Base-by-base conservation (phyloP, 2,113 vertebrate genomes). In the Struthidea cinerea region DNA sequence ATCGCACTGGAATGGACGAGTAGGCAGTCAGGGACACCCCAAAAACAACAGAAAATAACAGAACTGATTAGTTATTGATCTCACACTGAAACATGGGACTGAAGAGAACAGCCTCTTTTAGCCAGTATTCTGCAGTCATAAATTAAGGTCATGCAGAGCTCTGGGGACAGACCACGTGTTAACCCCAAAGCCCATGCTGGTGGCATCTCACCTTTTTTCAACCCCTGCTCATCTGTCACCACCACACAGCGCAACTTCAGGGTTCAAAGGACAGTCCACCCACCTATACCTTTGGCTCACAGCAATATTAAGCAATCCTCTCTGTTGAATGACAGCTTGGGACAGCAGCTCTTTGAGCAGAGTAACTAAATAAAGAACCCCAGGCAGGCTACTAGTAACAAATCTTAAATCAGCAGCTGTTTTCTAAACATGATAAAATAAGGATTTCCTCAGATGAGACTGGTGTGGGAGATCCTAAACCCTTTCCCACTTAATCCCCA, bases 301-400 rank as follows among this genome's bases (percentile, higher is more conserved):
- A 55, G 60, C 64, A 94, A 18, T 37, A 70, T 47, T 53, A 60
- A 84, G 64, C 39, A 81, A 90, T 50, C 30, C 15, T 37, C 28
- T 64, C 39, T 49, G 32, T 56, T 79, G 90, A 93, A 64, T 56
- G 76, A 84, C 73, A 89, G 59, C 64, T 68, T 63, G 64, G 44
- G 68, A 86, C 52, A 93, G 88, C 24, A 90, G 83, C 28, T 81
- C 52, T 75, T 92, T 71, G 37, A 81, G 60, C 22, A 0, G 1
- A 93, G 76, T 46, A 90, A 56, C 50, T 84, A 92, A 94, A 94
- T 71, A 87, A 94, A 90, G 76, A 94, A 79, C 4, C 16, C 21
- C 50, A 41, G 9, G 16, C 47, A 75, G 30, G 44, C 47, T 49
- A 71, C 68, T 68, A 86, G 37, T 46, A 89, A 92, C 61, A 67